These are phyloP conservation scores for Pomatorhinus ruficollis DNA, from an alignment of 2,113 vertebrate species.

Conservation along the genomic window DNA sequence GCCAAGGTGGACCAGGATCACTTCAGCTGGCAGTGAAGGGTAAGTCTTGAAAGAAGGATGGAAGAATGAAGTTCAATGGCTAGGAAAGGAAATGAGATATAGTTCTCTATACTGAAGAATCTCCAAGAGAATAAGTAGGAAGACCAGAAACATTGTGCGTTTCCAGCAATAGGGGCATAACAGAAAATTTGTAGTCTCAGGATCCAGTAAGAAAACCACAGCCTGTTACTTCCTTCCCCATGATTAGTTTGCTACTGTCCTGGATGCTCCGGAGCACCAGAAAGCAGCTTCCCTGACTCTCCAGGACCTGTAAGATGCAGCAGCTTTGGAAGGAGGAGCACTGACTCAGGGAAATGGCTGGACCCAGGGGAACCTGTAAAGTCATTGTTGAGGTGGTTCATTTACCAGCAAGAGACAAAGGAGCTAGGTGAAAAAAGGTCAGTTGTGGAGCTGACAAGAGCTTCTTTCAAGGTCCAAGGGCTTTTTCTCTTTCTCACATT, in stretches of 20 bases:
- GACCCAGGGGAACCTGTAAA: not conserved
- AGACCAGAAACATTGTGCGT: not conserved
- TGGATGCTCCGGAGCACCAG: not conserved
- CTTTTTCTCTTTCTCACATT: not conserved
- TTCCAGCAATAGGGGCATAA: not conserved
- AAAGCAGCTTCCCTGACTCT: not conserved
- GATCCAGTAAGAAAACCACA: not conserved
- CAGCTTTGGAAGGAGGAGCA: not conserved
- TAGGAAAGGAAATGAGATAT: not conserved
- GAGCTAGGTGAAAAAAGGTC: not conserved
- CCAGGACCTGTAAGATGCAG: not conserved
- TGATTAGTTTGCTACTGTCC: not conserved
- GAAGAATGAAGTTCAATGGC: not conserved
- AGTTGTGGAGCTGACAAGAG: not conserved
- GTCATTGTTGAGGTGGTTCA: rapidly evolving
- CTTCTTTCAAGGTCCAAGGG: not conserved
- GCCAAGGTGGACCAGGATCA: not conserved
- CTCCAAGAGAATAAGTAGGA: not conserved
- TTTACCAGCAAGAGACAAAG: not conserved
- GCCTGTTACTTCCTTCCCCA: not conserved
- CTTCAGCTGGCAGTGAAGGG: not conserved
- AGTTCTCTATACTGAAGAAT: not conserved
- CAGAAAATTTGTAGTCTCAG: not conserved
- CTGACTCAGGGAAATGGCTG: not conserved
- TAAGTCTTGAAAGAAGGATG: not conserved